These are phyloP conservation scores for Zaprionus obscuricornis DNA, from an alignment of 2,888 invertebrate genomes.

Conservation along the genomic window DNA sequence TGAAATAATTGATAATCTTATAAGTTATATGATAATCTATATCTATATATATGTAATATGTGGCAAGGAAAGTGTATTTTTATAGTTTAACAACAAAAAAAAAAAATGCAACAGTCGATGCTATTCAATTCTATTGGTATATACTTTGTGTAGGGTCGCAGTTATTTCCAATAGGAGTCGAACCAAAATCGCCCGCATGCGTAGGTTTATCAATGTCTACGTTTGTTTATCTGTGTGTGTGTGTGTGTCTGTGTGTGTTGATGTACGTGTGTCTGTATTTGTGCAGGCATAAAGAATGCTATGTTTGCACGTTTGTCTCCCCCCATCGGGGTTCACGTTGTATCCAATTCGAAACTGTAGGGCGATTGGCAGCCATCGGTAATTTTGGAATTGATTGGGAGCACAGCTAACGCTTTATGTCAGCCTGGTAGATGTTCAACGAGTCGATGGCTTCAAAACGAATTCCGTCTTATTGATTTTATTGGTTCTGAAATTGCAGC, in stretches of 20 bases:
- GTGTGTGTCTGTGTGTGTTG: neutral
- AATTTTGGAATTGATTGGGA: conserved; percentile 49
- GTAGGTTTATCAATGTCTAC: too few relatives aligned
- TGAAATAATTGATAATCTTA: too few relatives aligned
- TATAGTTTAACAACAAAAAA: too few relatives aligned
- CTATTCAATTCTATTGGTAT: too few relatives aligned
- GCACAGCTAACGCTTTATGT: conserved; percentile 54
- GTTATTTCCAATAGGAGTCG: too few relatives aligned
- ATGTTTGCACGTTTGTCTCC: neutral
- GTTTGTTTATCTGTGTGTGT: neutral
- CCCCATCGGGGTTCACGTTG: conserved; percentile 34
- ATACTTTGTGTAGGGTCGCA: too few relatives aligned
- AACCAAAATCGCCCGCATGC: too few relatives aligned
- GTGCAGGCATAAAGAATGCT: neutral
- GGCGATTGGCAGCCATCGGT: conserved; percentile 56
- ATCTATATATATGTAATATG: too few relatives aligned
- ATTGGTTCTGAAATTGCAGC: conserved; percentile 58
- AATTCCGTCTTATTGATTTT: conserved; percentile 75
- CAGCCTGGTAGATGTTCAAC: conserved; percentile 78
- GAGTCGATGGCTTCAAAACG: conserved; percentile 80
- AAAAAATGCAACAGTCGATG: too few relatives aligned
- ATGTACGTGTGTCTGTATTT: neutral
- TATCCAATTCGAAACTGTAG: conserved; percentile 57
- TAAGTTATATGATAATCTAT: too few relatives aligned
- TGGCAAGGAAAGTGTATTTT: too few relatives aligned